Percentiles rank a stretch among this genome's conserved stretches.
phyloP scores from a whole-genome alignment of 2,113 vertebrate genomes.

The Pica pica region DNA sequence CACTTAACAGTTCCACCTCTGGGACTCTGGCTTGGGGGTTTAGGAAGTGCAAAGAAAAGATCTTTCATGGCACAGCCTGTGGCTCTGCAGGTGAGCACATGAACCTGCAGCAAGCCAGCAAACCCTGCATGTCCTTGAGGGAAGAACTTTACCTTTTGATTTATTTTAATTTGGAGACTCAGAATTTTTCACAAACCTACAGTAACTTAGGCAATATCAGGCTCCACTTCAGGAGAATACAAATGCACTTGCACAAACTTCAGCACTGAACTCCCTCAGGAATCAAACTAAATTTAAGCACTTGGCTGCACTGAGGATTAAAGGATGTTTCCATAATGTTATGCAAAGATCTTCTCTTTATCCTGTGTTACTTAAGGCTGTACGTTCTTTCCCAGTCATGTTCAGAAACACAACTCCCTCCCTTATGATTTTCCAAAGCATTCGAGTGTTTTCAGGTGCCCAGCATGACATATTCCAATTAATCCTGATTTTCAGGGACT shows the following conservation, averaged over 20 bases:
- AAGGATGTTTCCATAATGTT: background rate
- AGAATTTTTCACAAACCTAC: background rate
- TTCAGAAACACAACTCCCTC: background rate
- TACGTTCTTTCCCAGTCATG: background rate
- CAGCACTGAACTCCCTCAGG: background rate
- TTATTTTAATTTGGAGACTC: background rate
- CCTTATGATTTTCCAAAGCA: background rate
- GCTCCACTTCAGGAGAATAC: background rate
- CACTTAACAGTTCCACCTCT: rapidly evolving
- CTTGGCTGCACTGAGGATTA: background rate
- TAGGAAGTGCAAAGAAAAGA: background rate
- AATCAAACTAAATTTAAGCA: background rate
- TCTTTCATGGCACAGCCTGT: background rate
- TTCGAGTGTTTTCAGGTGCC: background rate
- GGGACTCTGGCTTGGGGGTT: background rate
- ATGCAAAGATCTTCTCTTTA: background rate
- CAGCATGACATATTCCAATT: background rate
- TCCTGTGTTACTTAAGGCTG: background rate
- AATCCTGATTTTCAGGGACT: background rate
- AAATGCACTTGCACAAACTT: background rate
- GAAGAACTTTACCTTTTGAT: background rate
- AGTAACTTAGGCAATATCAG: background rate
- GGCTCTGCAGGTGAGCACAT: background rate
- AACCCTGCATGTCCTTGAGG: background rate
- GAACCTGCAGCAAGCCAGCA: background rate